These are phyloP conservation scores for Chaetogeoica ovagalla DNA, from an alignment of 2,888 invertebrate genomes.

Conservation along the genomic window DNA sequence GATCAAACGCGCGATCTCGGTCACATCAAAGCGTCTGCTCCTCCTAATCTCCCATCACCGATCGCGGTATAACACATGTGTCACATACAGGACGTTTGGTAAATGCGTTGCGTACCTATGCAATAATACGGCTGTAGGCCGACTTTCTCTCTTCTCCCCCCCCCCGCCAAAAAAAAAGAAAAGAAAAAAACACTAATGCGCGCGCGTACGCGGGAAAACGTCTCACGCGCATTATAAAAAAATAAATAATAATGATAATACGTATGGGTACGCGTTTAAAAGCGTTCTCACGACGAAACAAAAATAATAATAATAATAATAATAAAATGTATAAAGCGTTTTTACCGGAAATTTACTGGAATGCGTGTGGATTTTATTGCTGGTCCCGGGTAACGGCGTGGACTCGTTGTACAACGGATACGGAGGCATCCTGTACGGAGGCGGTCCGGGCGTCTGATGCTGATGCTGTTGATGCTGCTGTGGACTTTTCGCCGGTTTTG, in stretches of 20 bases:
- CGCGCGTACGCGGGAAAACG: not conserved
- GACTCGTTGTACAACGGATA: conserved; percentile 62
- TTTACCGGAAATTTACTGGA: conserved; percentile 80
- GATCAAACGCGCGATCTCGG: conserved; percentile 27
- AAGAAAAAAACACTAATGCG: not conserved
- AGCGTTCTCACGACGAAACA: not conserved
- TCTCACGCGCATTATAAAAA: conserved; percentile 11
- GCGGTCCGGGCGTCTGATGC: conserved; percentile 58
- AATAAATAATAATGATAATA: not conserved
- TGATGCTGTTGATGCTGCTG: conserved; percentile 55
- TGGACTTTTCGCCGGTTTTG: conserved; percentile 66
- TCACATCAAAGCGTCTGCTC: conserved; percentile 24
- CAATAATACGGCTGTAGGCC: not conserved
- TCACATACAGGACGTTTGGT: too few relatives aligned
- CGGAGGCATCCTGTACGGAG: conserved; percentile 73
- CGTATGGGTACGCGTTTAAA: not conserved
- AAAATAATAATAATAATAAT: not conserved
- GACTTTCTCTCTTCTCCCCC: conserved; percentile 49
- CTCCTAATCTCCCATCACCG: conserved; percentile 23
- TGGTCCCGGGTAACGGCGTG: conserved; percentile 56
- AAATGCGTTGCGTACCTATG: too few relatives aligned
- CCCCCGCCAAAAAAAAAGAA: too few relatives aligned
- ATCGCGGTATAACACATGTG: not conserved
- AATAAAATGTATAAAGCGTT: not conserved
- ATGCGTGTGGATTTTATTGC: conserved; percentile 69